phyloP scores from a whole-genome alignment of 2,888 invertebrate genomes.

The Erebia palarica region DNA sequence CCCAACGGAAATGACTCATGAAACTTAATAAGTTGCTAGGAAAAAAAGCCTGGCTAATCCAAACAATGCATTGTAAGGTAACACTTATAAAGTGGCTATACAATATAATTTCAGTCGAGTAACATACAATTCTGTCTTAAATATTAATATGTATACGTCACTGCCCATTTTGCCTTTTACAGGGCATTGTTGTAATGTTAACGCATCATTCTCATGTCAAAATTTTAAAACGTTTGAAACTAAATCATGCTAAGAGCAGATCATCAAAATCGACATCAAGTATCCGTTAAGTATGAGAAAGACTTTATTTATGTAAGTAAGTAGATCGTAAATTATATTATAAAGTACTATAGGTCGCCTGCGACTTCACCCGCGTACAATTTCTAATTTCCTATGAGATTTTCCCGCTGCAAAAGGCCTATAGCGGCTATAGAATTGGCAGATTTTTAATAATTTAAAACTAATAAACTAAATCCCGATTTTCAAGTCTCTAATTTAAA shows the following conservation, averaged over 20 bases:
- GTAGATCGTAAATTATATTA: no score
- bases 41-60: neutral
- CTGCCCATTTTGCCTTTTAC: slow-evolving; percentile 41
- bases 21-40: slow-evolving; percentile 4
- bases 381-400: no score
- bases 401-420: no score
- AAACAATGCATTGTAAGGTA: slow-evolving; percentile 1
- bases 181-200: slow-evolving; percentile 70
- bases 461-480: no score
- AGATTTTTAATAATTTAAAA: no score
- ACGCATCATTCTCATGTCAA: slow-evolving; percentile 77
- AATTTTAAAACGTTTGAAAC: slow-evolving; percentile 64
- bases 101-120: slow-evolving; percentile 5
- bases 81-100: slow-evolving; percentile 11
- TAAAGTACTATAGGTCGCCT: no score
- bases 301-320: no score
- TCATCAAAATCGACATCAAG: neutral
- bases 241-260: slow-evolving; percentile 40
- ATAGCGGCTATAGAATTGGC: no score
- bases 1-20: slow-evolving; percentile 7
- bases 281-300: no score
- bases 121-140: slow-evolving; percentile 17
- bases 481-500: no score
- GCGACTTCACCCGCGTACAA: no score
- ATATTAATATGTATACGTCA: slow-evolving; percentile 29